Percentiles rank a stretch among this genome's conserved stretches.
phyloP scores from a whole-genome alignment of 2,797 vertebrate species.

The Iguana delicatissima region DNA sequence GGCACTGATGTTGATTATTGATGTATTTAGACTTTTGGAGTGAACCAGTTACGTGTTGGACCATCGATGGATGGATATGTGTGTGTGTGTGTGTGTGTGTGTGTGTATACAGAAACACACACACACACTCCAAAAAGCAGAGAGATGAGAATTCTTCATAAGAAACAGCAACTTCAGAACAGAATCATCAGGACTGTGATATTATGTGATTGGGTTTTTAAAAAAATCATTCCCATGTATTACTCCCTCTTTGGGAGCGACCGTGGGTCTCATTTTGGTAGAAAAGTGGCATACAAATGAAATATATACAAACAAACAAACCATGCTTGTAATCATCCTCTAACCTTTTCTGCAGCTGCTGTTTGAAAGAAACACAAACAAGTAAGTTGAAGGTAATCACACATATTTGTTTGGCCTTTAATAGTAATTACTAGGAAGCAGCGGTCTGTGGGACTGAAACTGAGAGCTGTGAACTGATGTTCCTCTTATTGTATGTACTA shows the following conservation, averaged over 20 bases:
- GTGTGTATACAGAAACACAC: neutral
- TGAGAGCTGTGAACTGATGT: too few relatives aligned
- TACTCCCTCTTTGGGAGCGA: neutral
- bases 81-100: too few relatives aligned
- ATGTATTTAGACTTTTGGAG: neutral
- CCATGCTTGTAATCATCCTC: neutral
- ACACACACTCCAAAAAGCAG: neutral
- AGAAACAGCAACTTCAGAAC: neutral
- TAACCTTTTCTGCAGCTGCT: neutral
- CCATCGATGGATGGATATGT: too few relatives aligned
- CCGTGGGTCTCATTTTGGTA: too few relatives aligned
- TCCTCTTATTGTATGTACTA: too few relatives aligned
- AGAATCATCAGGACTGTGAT: neutral
- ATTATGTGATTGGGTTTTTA: neutral
- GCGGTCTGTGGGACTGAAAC: too few relatives aligned
- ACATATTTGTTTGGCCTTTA: neutral
- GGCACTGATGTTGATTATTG: neutral
- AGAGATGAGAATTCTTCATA: neutral
- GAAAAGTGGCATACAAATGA: too few relatives aligned
- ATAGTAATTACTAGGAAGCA: too few relatives aligned
- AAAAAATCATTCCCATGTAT: neutral
- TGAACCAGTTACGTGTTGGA: neutral
- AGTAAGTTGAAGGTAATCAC: neutral
- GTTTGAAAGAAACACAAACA: neutral
- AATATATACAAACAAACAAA: too few relatives aligned